Evolutionary conservation across 2,797 vertebrate genomes (phyloP), one percentile per base, ranked within the genome.

Genomic region (Ptychadena robeensis): DNA sequence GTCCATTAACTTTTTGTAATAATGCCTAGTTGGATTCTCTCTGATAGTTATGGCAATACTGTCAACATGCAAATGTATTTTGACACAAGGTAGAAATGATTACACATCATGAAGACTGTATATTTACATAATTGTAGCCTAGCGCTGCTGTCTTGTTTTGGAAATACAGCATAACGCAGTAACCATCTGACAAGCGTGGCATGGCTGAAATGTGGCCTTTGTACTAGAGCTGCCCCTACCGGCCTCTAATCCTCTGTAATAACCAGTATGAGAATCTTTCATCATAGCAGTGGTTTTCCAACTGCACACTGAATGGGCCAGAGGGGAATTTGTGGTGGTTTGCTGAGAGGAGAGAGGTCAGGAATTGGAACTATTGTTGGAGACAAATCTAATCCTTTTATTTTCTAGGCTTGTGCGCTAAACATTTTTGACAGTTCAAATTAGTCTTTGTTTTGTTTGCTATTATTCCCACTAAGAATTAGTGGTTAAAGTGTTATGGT

Each of bases 151-250:
- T 64, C 61, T 67, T 66, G 70, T 73, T 73, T 37, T 81, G 63
- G 40, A 81, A 81, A 73, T 73, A 67, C 30, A 66, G 30, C 70
- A 66, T 73, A 64, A 64, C 79, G 44, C 68, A 64, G 71, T 64
- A 37, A 68, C 61, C 48, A 30, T 81, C 79, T 81, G 40, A 66
- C 79, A 81, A 63, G 66, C 12, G n/a, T 65, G 69, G 28, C 70
- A 73, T 34, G 70, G 70, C 70, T 81, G 37, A 81, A 81, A 81
- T 81, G 70, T 73, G 70, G 80, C 80, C 69, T 81, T 81, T 81
- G 71, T 81, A 64, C 70, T 67, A 27, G 22, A 65, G 64, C 80
- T 73, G 63, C 64, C 70, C 71, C 63, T 74, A 53, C 63, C 27
- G 71, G 59, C 44, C 80, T 67, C 71, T 81, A 81, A 81, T 81